Evolutionary conservation across 2,888 invertebrate genomes (phyloP), one percentile per base, ranked within the genome.

Genomic region (Eupithecia dodoneata): DNA sequence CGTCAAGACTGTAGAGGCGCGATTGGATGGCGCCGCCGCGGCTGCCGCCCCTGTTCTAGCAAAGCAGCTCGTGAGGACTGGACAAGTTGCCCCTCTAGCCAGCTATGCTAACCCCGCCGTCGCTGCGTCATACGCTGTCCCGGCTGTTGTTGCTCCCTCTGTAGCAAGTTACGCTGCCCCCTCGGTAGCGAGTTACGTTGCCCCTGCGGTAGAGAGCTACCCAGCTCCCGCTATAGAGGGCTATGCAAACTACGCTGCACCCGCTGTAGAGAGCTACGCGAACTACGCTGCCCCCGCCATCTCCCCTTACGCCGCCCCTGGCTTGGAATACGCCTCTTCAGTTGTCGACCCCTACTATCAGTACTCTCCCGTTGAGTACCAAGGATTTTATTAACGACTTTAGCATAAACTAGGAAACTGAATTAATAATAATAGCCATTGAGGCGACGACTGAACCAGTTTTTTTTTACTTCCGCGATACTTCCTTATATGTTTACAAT

Each of bases 1-100:
- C 76, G 93, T 88, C 70, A 91, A 93, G 89, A 94, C 94, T 84
- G 88, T 85, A 0, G 90, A 93, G 81, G 94, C 94, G 81, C 89
- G 90, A 79, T 81, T 92, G 66, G 94, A 95, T 85, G 94, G 94
- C 75, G 93, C 93, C 79, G 92, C 93, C 84, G 94, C 94, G 41
- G 93, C 91, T 70, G 93, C 87, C 18, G 94, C 94, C 72, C 93
- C 94, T 79, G 85, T 90, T 63, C 87, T 94, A 72, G 93, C 94
- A 82, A 94, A 93, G 83, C 92, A 94, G 83, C 82, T 94, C 79
- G 94, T 87, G 7, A 71, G 82, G 41, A 75, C 71, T 12, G 78
- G 70, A 9, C 70, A 70, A 45, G 5, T 70, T 41, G 66, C 41
- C 15, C 66, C 66, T 42, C 2, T 66, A 42, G 15, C 66, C 42